Percentiles rank a stretch among this genome's conserved stretches.
Evolutionary conservation across 1,140 invertebrate species (phyloP).

Genomic region (Drosophila dunni): DNA sequence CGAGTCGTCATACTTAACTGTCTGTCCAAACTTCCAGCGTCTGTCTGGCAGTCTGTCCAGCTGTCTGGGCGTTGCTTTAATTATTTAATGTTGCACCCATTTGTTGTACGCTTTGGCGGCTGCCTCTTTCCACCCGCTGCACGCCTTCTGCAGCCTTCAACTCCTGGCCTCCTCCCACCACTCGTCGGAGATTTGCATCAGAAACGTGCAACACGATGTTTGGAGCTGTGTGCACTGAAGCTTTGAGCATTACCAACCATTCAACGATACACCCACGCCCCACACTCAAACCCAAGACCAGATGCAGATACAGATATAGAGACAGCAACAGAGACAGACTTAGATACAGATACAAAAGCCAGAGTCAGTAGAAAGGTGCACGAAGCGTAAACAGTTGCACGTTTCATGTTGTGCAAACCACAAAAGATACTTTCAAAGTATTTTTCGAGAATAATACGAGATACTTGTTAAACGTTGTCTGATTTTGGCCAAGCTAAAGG

Average conservation of each 20-base stretch:
- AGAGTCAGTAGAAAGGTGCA: conserved; percentile 26
- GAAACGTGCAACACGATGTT: conserved; percentile 50
- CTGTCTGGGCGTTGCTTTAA: conserved; percentile 65
- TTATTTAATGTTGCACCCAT: conserved; percentile 81
- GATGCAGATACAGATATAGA: conserved; percentile 30
- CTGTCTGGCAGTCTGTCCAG: conserved; percentile 8
- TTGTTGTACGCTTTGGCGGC: conserved; percentile 51
- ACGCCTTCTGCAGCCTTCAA: no score
- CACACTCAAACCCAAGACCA: conserved; percentile 7
- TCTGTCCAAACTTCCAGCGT: background rate
- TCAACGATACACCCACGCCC: conserved; percentile 23
- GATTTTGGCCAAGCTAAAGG: conserved; percentile 5
- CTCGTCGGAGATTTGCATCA: conserved; percentile 73
- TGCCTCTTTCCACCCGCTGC: background rate
- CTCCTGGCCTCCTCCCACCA: conserved; percentile 22
- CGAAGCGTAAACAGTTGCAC: conserved; percentile 42
- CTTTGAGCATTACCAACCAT: conserved; percentile 40
- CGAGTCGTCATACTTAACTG: conserved; percentile 48
- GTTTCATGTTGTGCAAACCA: conserved; percentile 15
- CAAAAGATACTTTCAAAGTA: conserved; percentile 20
- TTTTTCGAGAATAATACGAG: conserved; percentile 8
- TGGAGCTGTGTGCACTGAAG: conserved; percentile 56
- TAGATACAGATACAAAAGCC: conserved; percentile 23
- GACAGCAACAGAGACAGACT: conserved; percentile 5
- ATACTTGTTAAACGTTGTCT: conserved; percentile 5